These are phyloP conservation scores for Lymantria dispar DNA, from an alignment of 2,888 invertebrate species.

Conservation along the genomic window DNA sequence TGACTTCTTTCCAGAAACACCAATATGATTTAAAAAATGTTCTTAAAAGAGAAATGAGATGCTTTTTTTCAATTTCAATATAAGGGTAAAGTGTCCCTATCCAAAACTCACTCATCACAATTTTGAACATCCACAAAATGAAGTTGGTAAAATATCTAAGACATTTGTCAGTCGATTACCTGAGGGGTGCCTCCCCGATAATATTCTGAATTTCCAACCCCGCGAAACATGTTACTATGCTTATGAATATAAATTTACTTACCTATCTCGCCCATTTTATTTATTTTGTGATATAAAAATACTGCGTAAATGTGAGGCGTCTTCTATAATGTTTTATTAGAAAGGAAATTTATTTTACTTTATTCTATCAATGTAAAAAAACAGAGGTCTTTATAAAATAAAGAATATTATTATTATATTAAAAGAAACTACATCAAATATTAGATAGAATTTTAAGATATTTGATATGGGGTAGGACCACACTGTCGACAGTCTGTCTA, in stretches of 20 bases:
- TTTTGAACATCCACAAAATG: conserved; percentile 64
- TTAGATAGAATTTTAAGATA: too few relatives aligned
- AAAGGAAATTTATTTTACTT: conserved; percentile 7
- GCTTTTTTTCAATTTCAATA: conserved; percentile 31
- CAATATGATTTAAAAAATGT: not conserved
- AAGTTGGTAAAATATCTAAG: conserved; percentile 78
- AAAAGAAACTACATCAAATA: too few relatives aligned
- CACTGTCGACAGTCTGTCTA: too few relatives aligned
- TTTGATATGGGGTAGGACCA: too few relatives aligned
- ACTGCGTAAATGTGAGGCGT: conserved; percentile 15
- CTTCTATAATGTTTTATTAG: conserved; percentile 6
- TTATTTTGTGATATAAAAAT: conserved; percentile 32
- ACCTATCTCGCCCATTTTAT: conserved; percentile 48
- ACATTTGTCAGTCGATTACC: conserved; percentile 82
- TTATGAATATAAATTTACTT: conserved; percentile 74
- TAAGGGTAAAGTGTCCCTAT: conserved; percentile 28
- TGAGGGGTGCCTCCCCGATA: conserved; percentile 63
- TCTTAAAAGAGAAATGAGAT: conserved; percentile 7
- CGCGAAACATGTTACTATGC: conserved; percentile 55
- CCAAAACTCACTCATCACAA: conserved; percentile 25
- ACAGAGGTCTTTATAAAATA: too few relatives aligned
- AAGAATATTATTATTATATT: too few relatives aligned
- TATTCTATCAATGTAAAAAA: not conserved
- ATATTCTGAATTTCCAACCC: conserved; percentile 68
- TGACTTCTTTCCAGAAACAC: not conserved